Conservation (phyloP, 1,140 invertebrate species). For the Drosophila setifemur region DNA sequence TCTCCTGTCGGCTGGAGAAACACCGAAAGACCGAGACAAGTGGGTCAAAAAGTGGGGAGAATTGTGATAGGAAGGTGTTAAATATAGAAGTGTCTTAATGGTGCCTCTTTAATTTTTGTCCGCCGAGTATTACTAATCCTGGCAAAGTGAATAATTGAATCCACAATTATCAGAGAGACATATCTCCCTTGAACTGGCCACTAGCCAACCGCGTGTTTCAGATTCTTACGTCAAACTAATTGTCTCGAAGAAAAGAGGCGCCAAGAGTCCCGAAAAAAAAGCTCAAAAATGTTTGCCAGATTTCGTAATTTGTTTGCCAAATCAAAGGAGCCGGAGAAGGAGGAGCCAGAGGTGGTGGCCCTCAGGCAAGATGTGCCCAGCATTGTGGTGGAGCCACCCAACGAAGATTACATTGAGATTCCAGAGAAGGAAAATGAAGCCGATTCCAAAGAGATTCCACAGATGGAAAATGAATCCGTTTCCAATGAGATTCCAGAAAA, state of each 20-base stretch:
- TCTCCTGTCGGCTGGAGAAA: constrained; percentile 41
- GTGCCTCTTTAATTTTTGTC: background rate
- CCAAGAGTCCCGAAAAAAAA: background rate
- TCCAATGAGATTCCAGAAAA: too few relatives aligned
- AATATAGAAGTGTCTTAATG: constrained; percentile 46
- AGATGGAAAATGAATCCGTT: too few relatives aligned
- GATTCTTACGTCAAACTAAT: constrained; percentile 64
- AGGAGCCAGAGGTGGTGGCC: background rate
- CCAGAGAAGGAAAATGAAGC: background rate
- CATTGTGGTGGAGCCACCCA: constrained; percentile 47
- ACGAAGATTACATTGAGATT: background rate
- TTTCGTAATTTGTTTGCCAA: constrained; percentile 80
- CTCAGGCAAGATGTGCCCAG: constrained; percentile 35
- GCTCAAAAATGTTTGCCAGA: constrained; percentile 68
- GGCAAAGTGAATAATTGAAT: constrained; percentile 51
- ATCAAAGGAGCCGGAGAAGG: constrained; percentile 59
- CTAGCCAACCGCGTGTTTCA: constrained; percentile 68
- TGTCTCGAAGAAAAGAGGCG: constrained; percentile 20
- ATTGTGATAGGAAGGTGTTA: constrained; percentile 24
- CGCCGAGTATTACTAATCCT: constrained; percentile 27
- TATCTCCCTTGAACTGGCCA: constrained; percentile 41
- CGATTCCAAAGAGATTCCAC: background rate
- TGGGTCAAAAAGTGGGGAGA: constrained; percentile 55
- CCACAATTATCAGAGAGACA: constrained; percentile 50
- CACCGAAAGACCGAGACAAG: constrained; percentile 31